Base-by-base conservation (phyloP, 2,888 invertebrate species). In the Limulus polyphemus region DNA sequence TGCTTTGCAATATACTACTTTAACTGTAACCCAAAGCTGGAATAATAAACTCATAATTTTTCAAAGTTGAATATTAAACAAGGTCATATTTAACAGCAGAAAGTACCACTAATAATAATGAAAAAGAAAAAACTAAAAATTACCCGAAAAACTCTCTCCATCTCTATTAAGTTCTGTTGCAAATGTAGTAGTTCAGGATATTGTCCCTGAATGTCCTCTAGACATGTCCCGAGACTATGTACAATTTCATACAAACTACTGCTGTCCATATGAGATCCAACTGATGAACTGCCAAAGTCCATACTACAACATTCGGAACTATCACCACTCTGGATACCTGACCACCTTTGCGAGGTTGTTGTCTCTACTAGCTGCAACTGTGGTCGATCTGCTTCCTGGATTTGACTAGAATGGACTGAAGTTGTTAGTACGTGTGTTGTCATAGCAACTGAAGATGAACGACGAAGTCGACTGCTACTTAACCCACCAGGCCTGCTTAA, bases 191-290 rank as follows among this genome's bases (percentile, higher is more conserved):
- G 69, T 64, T 78, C 77, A 10, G 74, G 69, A 70, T 76, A 78
- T 64, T 77, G 76, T 50, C 78, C 78, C 62, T 76, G 76, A 67
- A 77, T 76, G 70, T 79, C 78, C 69, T 78, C 78, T 58, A 77
- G 67, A 2, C 73, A 68, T 10, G 75, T 71, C 58, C 69, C 71
- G 61, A 78, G 67, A 62, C 70, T 74, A 60, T 73, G 72, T 57
- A 77, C 65, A 10, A 73, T 73, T 60, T 75, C 76, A 61, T 75
- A 74, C 56, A 77, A 69, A 47, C 70, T 72, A 49, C 68, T 63
- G n/a, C 70, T 69, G 57, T 70, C 64, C n/a, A 57, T 52, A 47
- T 46, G 50, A 11, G 57, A 54, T 9, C 57, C 62, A 32, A 56
- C 55, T 10, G 64, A 65, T 48, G 65, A 61, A 17, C 60, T 61